Evolutionary conservation across 2,113 vertebrate genomes (phyloP).

Genomic region (Protobothrops flavoviridis): DNA sequence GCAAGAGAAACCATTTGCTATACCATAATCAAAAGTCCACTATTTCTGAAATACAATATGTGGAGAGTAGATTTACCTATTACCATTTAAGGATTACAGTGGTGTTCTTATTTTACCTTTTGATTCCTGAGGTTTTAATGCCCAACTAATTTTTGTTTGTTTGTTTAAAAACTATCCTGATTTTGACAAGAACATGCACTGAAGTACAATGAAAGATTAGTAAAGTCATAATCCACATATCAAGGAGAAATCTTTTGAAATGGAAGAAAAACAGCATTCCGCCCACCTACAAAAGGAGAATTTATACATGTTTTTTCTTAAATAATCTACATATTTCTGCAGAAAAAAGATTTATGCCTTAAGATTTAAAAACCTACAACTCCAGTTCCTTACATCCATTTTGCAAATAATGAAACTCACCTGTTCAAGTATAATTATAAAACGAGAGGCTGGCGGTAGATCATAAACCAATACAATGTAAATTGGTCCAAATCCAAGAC

Average conservation of each 20-base stretch:
- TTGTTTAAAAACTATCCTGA: no score
- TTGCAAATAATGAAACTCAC: slow-evolving; percentile 59
- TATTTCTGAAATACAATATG: no score
- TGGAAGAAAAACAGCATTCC: neutral
- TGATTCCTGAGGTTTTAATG: no score
- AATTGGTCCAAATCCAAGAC: slow-evolving; percentile 81
- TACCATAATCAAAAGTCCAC: no score
- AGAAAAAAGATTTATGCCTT: neutral
- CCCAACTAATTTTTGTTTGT: no score
- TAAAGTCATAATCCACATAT: neutral
- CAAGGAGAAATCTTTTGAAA: neutral
- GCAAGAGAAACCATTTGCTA: no score
- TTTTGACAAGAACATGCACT: no score
- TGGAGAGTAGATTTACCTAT: no score
- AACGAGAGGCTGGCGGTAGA: slow-evolving; percentile 87
- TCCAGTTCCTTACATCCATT: neutral
- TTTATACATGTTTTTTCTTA: neutral
- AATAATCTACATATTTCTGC: neutral
- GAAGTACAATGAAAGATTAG: neutral
- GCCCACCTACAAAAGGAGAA: neutral
- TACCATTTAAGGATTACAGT: no score
- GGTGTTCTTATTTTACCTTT: no score
- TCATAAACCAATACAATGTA: slow-evolving; percentile 80
- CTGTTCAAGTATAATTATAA: slow-evolving; percentile 90
- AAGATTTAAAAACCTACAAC: neutral